Evolutionary conservation across 2,113 vertebrate genomes (phyloP).

Genomic region (Phrynosoma blainvillii): DNA sequence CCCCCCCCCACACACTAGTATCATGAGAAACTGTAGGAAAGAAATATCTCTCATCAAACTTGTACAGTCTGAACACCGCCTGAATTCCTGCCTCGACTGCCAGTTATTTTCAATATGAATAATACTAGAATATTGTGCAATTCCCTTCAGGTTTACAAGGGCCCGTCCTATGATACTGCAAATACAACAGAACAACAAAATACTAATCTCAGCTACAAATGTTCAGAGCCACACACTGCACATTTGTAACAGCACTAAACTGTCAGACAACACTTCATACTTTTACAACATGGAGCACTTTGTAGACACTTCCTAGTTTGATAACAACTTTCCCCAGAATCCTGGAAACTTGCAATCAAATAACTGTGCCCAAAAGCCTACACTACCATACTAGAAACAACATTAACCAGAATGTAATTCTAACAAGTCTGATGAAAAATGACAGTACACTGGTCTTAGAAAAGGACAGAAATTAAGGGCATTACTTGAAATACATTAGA

Average conservation of each 20-base stretch:
- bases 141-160: neutral
- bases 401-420: neutral
- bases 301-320: neutral
- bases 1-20: neutral
- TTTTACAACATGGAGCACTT: neutral
- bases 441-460: no score
- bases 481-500: neutral
- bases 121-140: neutral
- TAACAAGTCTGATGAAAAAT: neutral
- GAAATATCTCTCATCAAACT: neutral
- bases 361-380: neutral
- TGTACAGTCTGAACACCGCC: neutral
- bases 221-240: neutral
- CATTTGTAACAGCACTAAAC: neutral
- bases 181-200: neutral
- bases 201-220: neutral
- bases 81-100: neutral
- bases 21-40: neutral
- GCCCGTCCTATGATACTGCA: neutral
- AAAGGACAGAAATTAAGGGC: neutral
- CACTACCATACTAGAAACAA: neutral
- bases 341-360: neutral
- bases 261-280: no score
- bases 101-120: neutral
- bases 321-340: neutral